A percentile compares a stretch with the other conserved stretches of the same genome.
These are phyloP conservation scores for Cactoblastis cactorum DNA, from an alignment of 2,888 invertebrate species.

Conservation along the genomic window DNA sequence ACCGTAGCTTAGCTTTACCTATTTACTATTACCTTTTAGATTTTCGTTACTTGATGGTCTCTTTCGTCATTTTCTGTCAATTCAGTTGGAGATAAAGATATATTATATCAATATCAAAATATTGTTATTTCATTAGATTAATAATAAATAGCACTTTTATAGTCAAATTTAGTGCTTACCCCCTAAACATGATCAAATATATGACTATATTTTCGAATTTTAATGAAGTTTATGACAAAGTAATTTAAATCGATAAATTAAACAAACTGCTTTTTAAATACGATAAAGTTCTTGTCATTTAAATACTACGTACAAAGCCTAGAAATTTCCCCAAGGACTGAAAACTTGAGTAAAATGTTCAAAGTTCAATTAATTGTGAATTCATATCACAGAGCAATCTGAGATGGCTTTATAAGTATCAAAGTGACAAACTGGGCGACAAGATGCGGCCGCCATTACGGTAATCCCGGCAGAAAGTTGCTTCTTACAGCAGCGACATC, in stretches of 20 bases:
- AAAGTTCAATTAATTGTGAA: slow-evolving; percentile 11
- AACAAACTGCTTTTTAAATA: background rate
- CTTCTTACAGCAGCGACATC: background rate
- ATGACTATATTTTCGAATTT: no score
- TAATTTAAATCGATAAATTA: background rate
- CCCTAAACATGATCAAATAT: no score
- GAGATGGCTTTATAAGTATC: slow-evolving; percentile 6
- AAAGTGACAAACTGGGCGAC: slow-evolving; percentile 15
- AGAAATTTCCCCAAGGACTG: slow-evolving; percentile 6
- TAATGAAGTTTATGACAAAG: background rate
- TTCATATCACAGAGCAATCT: slow-evolving; percentile 13
- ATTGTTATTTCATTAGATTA: no score
- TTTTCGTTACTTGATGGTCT: no score
- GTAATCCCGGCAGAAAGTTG: slow-evolving; percentile 15
- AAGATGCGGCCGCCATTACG: slow-evolving; percentile 3
- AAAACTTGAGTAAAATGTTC: slow-evolving; percentile 2
- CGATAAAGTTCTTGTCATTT: background rate
- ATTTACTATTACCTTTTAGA: no score
- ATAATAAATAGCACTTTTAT: no score
- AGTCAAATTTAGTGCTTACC: no score
- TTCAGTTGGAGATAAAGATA: no score
- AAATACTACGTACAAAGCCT: slow-evolving; percentile 2
- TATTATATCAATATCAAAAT: no score
- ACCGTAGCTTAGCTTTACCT: no score
- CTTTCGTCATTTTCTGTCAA: no score